These are phyloP conservation scores for Turritopsis dohrnii DNA, from an alignment of 30 jellyfish, hydroid and myxozoan species.

Conservation along the genomic window DNA sequence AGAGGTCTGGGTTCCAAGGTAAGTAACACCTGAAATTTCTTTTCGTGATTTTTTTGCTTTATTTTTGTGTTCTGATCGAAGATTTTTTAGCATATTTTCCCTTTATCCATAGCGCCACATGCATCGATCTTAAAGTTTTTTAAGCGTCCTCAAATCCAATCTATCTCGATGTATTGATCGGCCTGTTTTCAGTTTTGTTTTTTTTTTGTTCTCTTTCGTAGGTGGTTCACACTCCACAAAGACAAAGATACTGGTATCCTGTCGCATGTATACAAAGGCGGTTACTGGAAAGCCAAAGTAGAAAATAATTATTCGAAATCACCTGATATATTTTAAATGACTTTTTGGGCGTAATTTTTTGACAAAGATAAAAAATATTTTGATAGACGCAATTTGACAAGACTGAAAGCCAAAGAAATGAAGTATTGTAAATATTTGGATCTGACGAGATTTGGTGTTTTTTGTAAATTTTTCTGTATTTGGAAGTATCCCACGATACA, in stretches of 20 bases:
- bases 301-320: slow-evolving; percentile 25
- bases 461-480: background rate
- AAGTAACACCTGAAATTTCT: background rate
- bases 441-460: background rate
- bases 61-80: background rate
- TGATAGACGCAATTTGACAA: background rate
- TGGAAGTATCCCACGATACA: background rate
- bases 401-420: background rate
- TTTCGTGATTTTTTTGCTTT: background rate
- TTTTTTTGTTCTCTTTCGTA: background rate
- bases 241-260: slow-evolving; percentile 63
- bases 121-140: no score
- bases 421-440: background rate
- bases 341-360: background rate
- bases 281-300: slow-evolving; percentile 71
- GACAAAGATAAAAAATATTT: background rate
- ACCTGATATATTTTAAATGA: slow-evolving; percentile 54
- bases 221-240: slow-evolving; percentile 52
- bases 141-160: no score
- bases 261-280: slow-evolving; percentile 80
- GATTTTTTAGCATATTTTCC: background rate
- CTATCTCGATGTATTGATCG: no score
- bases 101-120: background rate
- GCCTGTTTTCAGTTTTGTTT: no score
- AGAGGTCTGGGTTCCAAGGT: slow-evolving; percentile 77